Base-by-base conservation (phyloP, 2,113 vertebrate species). In the Cathartes aura region DNA sequence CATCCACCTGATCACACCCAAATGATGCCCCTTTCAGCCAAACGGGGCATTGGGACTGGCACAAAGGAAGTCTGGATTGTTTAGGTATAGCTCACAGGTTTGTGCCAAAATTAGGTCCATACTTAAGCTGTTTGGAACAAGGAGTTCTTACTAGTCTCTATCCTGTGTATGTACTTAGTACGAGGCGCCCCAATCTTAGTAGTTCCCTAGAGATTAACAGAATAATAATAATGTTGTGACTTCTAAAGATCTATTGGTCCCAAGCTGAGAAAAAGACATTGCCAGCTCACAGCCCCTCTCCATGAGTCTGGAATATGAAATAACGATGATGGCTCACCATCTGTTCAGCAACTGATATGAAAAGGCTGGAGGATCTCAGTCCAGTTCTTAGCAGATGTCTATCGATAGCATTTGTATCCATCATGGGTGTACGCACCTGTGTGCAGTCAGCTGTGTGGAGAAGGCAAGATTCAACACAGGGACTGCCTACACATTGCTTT, bases 221-320 rank as follows among this genome's bases (percentile, higher is more conserved):
- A n/a, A 82, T 56, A 88, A 79, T 50, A 60, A 82, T 38, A 78
- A 89, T 92, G 74, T 91, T 97, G 83, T 93, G 93, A 92, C 86
- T 94, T 93, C 60, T 67, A 86, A 87, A 81, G 68, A 78, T 87
- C 80, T 93, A 76, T 89, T 94, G 64, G 60, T 67, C 87, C 81
- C 83, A 89, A 97, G 64, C 93, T 95, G 93, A 93, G 76, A 93
- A 95, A 62, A 90, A 85, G 56, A 80, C 92, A 68, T 56, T 94
- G 76, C 89, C 91, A 96, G 93, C 83, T 87, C 59, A 34, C 76
- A 93, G 72, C 52, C 64, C 87, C 18, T 38, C 67, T 93, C 59
- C 52, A 30, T 52, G 76, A 67, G 38, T 11, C 47, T 91, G 73
- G 58, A 89, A 55, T 3, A 13, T 55, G 79, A 89, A 96, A 73